Evolutionary conservation across 2,888 invertebrate species (phyloP).

Genomic region (Caenorhabditis auriculariae): DNA sequence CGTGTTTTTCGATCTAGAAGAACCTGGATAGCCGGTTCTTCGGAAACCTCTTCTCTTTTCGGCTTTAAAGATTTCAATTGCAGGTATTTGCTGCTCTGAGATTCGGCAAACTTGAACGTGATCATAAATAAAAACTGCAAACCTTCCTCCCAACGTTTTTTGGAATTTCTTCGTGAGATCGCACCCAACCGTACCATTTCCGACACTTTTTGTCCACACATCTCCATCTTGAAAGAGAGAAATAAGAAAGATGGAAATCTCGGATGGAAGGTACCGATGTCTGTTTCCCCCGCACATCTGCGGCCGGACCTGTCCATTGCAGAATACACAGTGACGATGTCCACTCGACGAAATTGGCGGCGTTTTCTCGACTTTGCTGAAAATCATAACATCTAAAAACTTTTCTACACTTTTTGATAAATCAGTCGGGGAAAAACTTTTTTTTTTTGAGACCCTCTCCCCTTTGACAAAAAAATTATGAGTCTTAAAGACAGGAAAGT

Average conservation of each 20-base stretch:
- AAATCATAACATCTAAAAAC: conserved; percentile 7
- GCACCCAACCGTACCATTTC: conserved; percentile 62
- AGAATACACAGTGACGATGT: conserved; percentile 49
- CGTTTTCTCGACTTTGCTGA: conserved; percentile 58
- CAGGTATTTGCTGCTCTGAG: background rate
- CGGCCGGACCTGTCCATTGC: conserved; percentile 54
- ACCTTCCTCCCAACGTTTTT: conserved; percentile 52
- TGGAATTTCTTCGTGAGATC: conserved; percentile 56
- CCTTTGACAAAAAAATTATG: too few relatives aligned
- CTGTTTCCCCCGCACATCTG: conserved; percentile 55
- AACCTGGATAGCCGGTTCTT: background rate
- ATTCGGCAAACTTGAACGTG: background rate
- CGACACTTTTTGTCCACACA: conserved; percentile 62
- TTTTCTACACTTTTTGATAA: background rate
- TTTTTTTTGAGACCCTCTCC: too few relatives aligned
- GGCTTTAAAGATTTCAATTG: background rate
- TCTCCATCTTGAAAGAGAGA: conserved; percentile 43
- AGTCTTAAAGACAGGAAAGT: background rate
- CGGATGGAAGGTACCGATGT: conserved; percentile 18
- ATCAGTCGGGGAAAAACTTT: background rate
- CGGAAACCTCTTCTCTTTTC: background rate
- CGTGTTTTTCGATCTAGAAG: background rate
- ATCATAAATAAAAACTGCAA: too few relatives aligned
- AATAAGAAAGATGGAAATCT: background rate
- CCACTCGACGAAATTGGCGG: conserved; percentile 50